These are phyloP conservation scores for Spodoptera exigua DNA, from an alignment of 2,888 invertebrate species.

Conservation along the genomic window DNA sequence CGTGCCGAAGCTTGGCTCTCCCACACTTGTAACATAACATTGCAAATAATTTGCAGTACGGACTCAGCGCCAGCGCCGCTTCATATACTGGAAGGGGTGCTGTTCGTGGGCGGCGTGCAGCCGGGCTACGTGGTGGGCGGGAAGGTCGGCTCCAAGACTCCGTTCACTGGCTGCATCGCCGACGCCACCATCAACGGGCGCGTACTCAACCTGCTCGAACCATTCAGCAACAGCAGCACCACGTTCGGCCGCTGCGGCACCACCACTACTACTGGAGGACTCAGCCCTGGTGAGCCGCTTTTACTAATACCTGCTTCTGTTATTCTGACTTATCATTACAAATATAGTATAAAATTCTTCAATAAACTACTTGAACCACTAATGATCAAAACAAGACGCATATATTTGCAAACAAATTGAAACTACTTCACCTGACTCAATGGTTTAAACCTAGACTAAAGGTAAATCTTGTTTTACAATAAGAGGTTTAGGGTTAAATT, in stretches of 20 bases:
- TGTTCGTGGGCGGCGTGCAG: slow-evolving; percentile 97
- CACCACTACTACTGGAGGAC: slow-evolving; percentile 76
- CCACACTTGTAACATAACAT: no score
- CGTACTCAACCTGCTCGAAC: slow-evolving; percentile 77
- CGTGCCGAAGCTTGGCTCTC: no score
- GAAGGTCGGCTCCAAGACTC: slow-evolving; percentile 88
- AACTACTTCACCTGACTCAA: no score
- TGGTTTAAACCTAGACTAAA: no score
- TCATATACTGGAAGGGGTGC: slow-evolving; percentile 91
- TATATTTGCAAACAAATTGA: no score
- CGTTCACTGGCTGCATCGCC: slow-evolving; percentile 97
- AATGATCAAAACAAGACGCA: no score
- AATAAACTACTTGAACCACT: no score
- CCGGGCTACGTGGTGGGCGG: slow-evolving; percentile 87
- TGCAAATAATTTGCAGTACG: slow-evolving; percentile 75
- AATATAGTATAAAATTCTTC: no score
- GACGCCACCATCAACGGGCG: slow-evolving; percentile 96
- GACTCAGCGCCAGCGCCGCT: slow-evolving; percentile 89
- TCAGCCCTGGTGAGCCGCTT: slow-evolving; percentile 70
- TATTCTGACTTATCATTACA: no score
- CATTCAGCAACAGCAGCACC: slow-evolving; percentile 74
- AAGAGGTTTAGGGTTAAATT: no score
- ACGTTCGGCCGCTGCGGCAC: slow-evolving; percentile 75
- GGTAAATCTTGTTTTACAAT: no score
- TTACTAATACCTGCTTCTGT: no score